Base-by-base conservation (phyloP, 2,113 vertebrate species). In the Sorex araneus region DNA sequence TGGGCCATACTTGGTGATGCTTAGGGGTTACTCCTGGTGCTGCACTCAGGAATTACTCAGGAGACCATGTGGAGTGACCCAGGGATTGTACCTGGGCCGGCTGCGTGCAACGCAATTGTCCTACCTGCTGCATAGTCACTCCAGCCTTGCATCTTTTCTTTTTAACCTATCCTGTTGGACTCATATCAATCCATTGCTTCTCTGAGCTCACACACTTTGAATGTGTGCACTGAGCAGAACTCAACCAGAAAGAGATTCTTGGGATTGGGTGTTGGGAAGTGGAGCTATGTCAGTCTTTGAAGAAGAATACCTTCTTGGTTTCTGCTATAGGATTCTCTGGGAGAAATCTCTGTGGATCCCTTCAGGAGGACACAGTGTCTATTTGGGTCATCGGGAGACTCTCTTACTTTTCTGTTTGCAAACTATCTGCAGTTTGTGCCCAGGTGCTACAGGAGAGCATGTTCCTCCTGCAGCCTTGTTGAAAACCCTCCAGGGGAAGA, bases 331-430 rank as follows among this genome's bases (percentile, higher is more conserved):
- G n/a, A 43, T 84, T 36, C 47, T 40, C 34, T 64, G 16, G 9
- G 11, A 30, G 63, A 50, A 21, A 3, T 57, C 54, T 21, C 28
- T 34, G 8, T 28, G 36, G 43, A 34, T 89, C 47, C 87, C 40
- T 76, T 79, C 4, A 7, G 30, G n/a, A 47, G 32, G 19, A 1
- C 6, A 6, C 4, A n/a, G 16, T 8, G 3, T 82, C 47, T 63
- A 0, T 54, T n/a, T 15, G 34, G 79, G 63, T 3, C 2, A 0
- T 0, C 0, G 15, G 27, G 32, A 64, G 3, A 73, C 18, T 11
- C 18, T 11, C 12, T 32, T 11, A 15, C 18, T 5, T 21, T n/a
- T 36, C 21, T 1, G 43, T 10, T 47, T 73, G 32, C 3, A 30
- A 27, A 64, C 60, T 19, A 19, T 2, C 43, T 30, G 30, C 0